A percentile compares a stretch with the other conserved stretches of the same genome.
Conservation (phyloP, 2,797 vertebrate genomes). For the Rhinogobio ventralis region DNA sequence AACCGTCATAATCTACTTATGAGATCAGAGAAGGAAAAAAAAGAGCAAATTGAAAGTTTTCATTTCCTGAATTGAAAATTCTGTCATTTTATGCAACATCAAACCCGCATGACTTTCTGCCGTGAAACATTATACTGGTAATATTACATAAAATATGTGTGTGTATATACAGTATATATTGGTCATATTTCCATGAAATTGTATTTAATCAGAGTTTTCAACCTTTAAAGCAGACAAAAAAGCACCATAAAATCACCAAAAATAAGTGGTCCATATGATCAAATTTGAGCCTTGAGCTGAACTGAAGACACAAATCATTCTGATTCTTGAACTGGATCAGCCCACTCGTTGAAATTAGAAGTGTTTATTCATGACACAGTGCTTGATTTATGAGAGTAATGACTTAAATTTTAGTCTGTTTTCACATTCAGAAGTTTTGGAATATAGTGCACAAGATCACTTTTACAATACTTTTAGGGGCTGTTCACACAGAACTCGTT, state of each 20-base stretch:
- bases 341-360: neutral
- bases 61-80: neutral
- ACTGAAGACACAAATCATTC: neutral
- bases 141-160: too few species aligned
- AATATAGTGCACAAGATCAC: neutral
- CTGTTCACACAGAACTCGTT: too few species aligned
- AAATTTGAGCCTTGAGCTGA: neutral
- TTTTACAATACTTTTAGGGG: neutral
- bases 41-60: neutral
- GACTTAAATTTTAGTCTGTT: neutral
- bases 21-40: constrained; percentile 43
- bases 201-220: neutral
- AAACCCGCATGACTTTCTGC: neutral
- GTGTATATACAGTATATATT: neutral
- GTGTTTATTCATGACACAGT: neutral
- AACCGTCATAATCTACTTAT: constrained; percentile 43
- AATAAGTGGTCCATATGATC: neutral
- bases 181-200: neutral
- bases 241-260: neutral
- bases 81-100: neutral
- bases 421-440: neutral
- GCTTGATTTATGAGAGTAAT: neutral
- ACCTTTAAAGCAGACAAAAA: neutral
- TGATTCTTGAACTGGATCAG: neutral
- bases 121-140: neutral